A percentile compares a stretch with the other conserved stretches of the same genome.
Evolutionary conservation across 64 coral and sea anemone genomes (phyloP).

Genomic region (Acropora yongei): DNA sequence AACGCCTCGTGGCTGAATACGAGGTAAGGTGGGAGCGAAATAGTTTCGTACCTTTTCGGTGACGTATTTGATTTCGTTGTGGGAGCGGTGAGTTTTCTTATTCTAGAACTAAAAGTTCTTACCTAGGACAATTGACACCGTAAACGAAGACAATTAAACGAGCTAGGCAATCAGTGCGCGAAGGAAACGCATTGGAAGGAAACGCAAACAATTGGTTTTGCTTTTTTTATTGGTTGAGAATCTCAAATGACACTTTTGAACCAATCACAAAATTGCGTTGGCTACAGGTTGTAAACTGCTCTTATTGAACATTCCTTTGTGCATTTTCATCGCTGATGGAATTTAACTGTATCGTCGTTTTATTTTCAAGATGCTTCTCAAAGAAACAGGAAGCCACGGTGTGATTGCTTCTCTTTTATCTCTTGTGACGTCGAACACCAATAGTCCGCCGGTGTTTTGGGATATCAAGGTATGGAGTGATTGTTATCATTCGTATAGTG

Average conservation of each 20-base stretch:
- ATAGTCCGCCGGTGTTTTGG: constrained; percentile 81
- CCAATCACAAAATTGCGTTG: too few species aligned
- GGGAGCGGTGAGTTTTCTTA: neutral
- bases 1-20: constrained; percentile 71
- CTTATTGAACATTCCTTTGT: too few species aligned
- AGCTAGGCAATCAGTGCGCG: neutral
- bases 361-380: constrained; percentile 54
- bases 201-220: too few species aligned
- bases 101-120: too few species aligned
- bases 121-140: too few species aligned
- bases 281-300: too few species aligned
- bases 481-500: too few species aligned
- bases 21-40: constrained; percentile 5
- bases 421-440: constrained; percentile 69
- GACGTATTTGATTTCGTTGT: neutral
- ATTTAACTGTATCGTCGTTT: neutral
- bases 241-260: too few species aligned
- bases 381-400: constrained; percentile 72
- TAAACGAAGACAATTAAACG: neutral
- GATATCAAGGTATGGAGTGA: constrained; percentile 78
- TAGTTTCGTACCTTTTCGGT: neutral
- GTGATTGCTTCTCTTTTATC: constrained; percentile 80
- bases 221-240: too few species aligned
- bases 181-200: too few species aligned
- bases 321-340: neutral